Conservation (phyloP, 2,113 vertebrate genomes). For the Cyphomyrus discorhynchus region DNA sequence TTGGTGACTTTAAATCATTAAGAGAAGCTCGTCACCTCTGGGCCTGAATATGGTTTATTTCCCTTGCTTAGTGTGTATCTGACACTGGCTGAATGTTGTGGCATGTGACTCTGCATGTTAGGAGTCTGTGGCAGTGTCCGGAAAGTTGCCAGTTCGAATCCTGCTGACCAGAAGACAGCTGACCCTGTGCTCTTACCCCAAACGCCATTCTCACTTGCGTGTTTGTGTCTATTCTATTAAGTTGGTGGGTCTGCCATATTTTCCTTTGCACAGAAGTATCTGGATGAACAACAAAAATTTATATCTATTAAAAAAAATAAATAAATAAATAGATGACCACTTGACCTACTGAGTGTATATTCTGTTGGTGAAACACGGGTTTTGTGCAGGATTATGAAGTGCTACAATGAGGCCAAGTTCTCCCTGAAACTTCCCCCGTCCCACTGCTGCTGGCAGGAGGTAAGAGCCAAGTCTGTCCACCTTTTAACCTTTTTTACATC, state of each 20-base stretch:
- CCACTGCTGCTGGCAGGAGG: slow-evolving; percentile 51
- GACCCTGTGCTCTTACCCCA: background rate
- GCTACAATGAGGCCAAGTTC: slow-evolving; percentile 44
- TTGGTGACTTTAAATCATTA: background rate
- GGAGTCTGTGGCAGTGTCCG: too few relatives aligned
- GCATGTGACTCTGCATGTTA: background rate
- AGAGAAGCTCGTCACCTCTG: background rate
- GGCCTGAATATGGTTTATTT: background rate
- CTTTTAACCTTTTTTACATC: background rate
- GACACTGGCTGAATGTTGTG: background rate
- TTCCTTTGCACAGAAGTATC: background rate
- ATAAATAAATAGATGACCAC: too few relatives aligned
- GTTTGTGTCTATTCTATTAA: background rate
- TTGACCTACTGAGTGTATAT: background rate
- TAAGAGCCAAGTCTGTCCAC: background rate
- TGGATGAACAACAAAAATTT: background rate
- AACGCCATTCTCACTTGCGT: background rate
- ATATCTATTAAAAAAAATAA: too few relatives aligned
- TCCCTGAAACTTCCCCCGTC: slow-evolving; percentile 32
- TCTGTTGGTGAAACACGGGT: background rate
- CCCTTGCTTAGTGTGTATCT: background rate
- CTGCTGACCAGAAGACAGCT: background rate
- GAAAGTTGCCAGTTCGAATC: too few relatives aligned
- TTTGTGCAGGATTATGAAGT: slow-evolving; percentile 52
- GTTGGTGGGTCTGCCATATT: background rate